phyloP scores from a whole-genome alignment of 2,888 invertebrate genomes.

The Drosophila mulleri region DNA sequence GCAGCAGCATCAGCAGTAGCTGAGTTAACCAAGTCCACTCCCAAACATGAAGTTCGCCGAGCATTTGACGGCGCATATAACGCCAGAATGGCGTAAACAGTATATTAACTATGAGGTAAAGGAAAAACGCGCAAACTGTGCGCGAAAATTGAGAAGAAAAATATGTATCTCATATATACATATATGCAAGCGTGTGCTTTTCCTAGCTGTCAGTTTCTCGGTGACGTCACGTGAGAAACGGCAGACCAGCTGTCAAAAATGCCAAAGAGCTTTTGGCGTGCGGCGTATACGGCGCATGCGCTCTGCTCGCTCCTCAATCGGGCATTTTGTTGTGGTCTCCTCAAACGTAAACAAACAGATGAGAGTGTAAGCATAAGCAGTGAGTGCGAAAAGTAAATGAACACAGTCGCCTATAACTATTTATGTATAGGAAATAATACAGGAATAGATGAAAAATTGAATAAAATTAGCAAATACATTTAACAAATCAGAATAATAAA shows the following conservation, averaged over 20 bases:
- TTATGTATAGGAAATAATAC: too few species aligned
- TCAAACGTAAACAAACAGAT: conserved; percentile 61
- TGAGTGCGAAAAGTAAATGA: conserved; percentile 7
- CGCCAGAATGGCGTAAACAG: conserved; percentile 97
- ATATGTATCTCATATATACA: conserved; percentile 53
- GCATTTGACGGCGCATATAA: conserved; percentile 94
- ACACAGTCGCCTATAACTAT: not conserved
- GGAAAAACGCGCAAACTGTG: conserved; percentile 7
- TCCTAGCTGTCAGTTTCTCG: conserved; percentile 63
- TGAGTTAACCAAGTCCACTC: conserved; percentile 5
- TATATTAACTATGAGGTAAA: conserved; percentile 90
- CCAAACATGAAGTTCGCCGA: conserved; percentile 94
- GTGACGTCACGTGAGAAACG: conserved; percentile 69
- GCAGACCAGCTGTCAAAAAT: conserved; percentile 65
- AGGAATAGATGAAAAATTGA: too few species aligned
- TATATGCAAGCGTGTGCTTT: conserved; percentile 57
- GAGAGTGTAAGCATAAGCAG: conserved; percentile 25
- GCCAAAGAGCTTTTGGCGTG: conserved; percentile 54
- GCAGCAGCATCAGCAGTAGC: conserved; percentile 30
- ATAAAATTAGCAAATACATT: too few species aligned
- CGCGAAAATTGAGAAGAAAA: conserved; percentile 47
- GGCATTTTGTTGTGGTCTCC: conserved; percentile 62
- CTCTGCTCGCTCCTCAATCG: conserved; percentile 8
- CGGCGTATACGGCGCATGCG: conserved; percentile 63
- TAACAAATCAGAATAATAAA: too few species aligned